Conservation (phyloP, 2,888 invertebrate species). For the Euzophera pinguis region DNA sequence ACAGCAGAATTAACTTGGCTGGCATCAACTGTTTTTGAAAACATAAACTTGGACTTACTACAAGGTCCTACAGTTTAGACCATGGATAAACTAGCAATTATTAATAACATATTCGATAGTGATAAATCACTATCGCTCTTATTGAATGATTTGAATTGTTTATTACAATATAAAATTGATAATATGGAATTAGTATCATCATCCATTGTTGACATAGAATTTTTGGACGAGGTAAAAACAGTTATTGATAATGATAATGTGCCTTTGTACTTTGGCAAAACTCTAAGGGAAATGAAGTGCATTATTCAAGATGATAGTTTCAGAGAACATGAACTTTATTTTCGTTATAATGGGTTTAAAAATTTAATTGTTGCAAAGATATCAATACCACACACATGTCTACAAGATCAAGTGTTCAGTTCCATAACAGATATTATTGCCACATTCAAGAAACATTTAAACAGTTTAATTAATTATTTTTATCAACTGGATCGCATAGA, state of each 20-base stretch:
- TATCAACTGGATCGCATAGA: constrained; percentile 57
- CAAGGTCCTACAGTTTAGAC: background rate
- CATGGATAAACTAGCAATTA: background rate
- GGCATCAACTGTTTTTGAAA: no score
- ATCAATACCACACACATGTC: constrained; percentile 44
- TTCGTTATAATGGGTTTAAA: constrained; percentile 41
- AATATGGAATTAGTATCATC: constrained; percentile 26
- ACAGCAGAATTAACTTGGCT: no score
- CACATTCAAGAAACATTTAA: constrained; percentile 37
- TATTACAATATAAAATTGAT: constrained; percentile 22
- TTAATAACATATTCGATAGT: constrained; percentile 14
- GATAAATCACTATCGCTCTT: constrained; percentile 21
- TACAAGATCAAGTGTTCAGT: constrained; percentile 46
- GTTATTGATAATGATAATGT: constrained; percentile 23
- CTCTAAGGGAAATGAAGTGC: constrained; percentile 54
- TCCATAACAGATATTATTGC: constrained; percentile 43
- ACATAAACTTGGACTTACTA: no score
- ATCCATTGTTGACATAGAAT: constrained; percentile 42
- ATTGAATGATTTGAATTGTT: constrained; percentile 21
- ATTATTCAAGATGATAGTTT: constrained; percentile 38
- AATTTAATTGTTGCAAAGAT: constrained; percentile 41
- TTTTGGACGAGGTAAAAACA: constrained; percentile 47
- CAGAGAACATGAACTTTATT: constrained; percentile 49
- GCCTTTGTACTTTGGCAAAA: constrained; percentile 51
- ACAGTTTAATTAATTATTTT: constrained; percentile 48